Percentiles rank a stretch among this genome's conserved stretches.
Evolutionary conservation across 2,888 invertebrate genomes (phyloP).

Genomic region (Pristionchus entomophagus): DNA sequence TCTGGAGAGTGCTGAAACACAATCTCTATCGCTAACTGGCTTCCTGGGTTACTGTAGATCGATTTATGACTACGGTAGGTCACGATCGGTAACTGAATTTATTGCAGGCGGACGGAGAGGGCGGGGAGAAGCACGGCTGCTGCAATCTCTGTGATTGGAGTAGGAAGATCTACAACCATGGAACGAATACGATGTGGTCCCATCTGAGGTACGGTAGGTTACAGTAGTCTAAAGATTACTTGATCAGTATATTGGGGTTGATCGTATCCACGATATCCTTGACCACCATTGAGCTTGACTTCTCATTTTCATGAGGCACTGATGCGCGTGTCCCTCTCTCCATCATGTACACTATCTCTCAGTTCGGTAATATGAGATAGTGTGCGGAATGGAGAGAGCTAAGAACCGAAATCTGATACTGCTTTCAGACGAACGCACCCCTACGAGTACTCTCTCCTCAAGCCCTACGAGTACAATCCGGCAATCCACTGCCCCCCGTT

Average conservation of each 20-base stretch:
- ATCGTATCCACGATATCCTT: too few relatives aligned
- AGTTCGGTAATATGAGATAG: too few relatives aligned
- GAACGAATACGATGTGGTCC: background rate
- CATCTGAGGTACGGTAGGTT: conserved; percentile 8
- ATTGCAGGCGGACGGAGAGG: background rate
- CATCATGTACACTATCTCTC: too few relatives aligned
- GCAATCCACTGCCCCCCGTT: background rate
- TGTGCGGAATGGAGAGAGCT: too few relatives aligned
- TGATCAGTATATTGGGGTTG: too few relatives aligned
- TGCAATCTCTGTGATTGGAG: conserved; percentile 25
- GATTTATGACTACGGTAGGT: background rate
- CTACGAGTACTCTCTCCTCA: background rate
- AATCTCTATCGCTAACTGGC: background rate
- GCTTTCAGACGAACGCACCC: background rate
- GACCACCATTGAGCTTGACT: too few relatives aligned
- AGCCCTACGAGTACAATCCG: background rate
- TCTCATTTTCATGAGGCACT: too few relatives aligned
- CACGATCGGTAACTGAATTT: background rate
- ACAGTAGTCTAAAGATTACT: background rate
- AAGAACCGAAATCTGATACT: too few relatives aligned
- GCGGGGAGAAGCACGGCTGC: background rate
- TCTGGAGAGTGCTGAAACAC: too few relatives aligned
- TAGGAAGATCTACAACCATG: background rate
- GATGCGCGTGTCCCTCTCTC: too few relatives aligned
- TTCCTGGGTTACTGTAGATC: background rate